Percentiles rank a stretch among this genome's conserved stretches.
These are phyloP conservation scores for Anaspis maculata DNA, from an alignment of 2,888 invertebrate species.

Conservation along the genomic window DNA sequence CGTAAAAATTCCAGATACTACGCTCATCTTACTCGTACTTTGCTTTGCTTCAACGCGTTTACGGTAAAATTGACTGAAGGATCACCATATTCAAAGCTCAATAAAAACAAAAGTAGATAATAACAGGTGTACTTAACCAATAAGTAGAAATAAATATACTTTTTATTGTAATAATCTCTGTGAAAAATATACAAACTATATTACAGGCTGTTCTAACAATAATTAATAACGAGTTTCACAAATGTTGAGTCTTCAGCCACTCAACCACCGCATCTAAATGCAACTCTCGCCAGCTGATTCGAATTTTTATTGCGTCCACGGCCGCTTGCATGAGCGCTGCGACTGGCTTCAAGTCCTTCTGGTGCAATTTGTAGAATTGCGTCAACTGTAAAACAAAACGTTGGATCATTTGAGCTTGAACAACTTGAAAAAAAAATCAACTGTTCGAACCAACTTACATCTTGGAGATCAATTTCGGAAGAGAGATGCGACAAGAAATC, in stretches of 20 bases:
- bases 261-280: slow-evolving; percentile 31
- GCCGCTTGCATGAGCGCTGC: slow-evolving; percentile 32
- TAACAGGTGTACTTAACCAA: background rate
- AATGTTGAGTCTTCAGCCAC: slow-evolving; percentile 27
- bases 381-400: slow-evolving; percentile 30
- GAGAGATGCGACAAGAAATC: slow-evolving; percentile 36
- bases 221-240: too few species aligned
- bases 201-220: too few species aligned
- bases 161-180: background rate
- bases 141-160: background rate
- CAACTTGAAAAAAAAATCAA: background rate
- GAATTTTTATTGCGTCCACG: slow-evolving; percentile 35
- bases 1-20: slow-evolving; percentile 2
- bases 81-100: too few species aligned
- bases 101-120: background rate
- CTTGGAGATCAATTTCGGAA: slow-evolving; percentile 36
- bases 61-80: slow-evolving; percentile 4
- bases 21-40: slow-evolving; percentile 7
- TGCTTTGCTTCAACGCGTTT: slow-evolving; percentile 6
- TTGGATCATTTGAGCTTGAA: background rate
- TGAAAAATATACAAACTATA: background rate
- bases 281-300: slow-evolving; percentile 34
- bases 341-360: slow-evolving; percentile 31
- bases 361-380: slow-evolving; percentile 33
- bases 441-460: slow-evolving; percentile 26